Percentiles rank a stretch among this genome's conserved stretches.
phyloP scores from a whole-genome alignment of 2,888 invertebrate species.

The Drosophila kanekoi region DNA sequence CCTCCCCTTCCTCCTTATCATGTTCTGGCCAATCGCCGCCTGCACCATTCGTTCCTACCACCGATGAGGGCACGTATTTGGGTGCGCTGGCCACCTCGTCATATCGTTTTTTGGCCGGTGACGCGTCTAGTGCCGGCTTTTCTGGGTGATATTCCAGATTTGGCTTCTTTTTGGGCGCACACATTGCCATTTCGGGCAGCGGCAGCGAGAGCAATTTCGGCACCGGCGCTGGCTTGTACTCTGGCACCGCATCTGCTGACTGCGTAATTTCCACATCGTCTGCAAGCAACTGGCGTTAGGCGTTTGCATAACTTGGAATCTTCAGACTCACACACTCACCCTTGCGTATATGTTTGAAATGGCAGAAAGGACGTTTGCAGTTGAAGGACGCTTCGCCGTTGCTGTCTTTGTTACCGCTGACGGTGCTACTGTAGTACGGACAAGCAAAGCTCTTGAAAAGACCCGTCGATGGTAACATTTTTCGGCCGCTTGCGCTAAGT shows the following conservation, averaged over 20 bases:
- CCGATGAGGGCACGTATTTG: constrained; percentile 81
- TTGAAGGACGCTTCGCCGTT: constrained; percentile 87
- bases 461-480: constrained; percentile 95
- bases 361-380: constrained; percentile 96
- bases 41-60: constrained; percentile 30
- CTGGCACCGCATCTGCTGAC: constrained; percentile 63
- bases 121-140: constrained; percentile 83
- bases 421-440: constrained; percentile 90
- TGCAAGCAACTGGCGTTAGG: constrained; percentile 29
- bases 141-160: constrained; percentile 84
- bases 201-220: constrained; percentile 82
- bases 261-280: constrained; percentile 66
- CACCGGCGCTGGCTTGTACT: constrained; percentile 83
- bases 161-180: constrained; percentile 69
- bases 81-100: constrained; percentile 61
- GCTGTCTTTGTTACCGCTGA: constrained; percentile 82
- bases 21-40: constrained; percentile 24
- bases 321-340: constrained; percentile 84
- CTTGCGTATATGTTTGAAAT: constrained; percentile 94
- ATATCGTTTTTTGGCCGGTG: constrained; percentile 61
- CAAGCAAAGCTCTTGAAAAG: constrained; percentile 94
- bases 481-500: constrained; percentile 52
- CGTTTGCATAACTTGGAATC: constrained; percentile 1
- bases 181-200: constrained; percentile 56
- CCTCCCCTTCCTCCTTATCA: constrained; percentile 20